phyloP scores from a whole-genome alignment of 2,797 vertebrate species.

The Taeniopygia guttata region DNA sequence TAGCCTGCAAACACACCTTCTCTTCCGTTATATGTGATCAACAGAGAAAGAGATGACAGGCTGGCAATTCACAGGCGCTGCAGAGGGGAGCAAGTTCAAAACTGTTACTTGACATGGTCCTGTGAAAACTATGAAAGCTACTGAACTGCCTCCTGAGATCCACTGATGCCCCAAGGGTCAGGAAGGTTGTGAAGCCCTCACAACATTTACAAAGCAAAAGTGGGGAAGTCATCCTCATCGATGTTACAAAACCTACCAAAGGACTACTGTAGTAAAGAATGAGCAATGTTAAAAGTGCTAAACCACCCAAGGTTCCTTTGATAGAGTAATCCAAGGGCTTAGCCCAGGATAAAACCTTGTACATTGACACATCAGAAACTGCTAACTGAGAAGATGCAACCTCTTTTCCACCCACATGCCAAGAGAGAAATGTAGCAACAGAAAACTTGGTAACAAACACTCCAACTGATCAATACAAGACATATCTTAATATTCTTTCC shows the following conservation, averaged over 20 bases:
- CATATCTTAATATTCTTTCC: background rate
- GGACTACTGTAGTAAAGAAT: background rate
- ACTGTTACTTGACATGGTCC: background rate
- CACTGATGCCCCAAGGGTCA: background rate
- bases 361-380: background rate
- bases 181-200: background rate
- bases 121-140: background rate
- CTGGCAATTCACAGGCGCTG: background rate
- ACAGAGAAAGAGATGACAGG: background rate
- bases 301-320: background rate
- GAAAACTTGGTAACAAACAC: background rate
- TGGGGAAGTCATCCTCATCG: background rate
- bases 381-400: background rate
- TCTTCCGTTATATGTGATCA: background rate
- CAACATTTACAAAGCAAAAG: background rate
- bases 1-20: background rate
- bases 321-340: background rate
- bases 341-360: background rate
- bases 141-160: background rate
- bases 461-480: background rate
- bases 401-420: background rate
- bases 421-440: background rate
- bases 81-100: background rate
- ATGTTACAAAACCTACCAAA: background rate
- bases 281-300: background rate